Conservation (phyloP, 2,113 vertebrate species). For the Tupaia chinensis region DNA sequence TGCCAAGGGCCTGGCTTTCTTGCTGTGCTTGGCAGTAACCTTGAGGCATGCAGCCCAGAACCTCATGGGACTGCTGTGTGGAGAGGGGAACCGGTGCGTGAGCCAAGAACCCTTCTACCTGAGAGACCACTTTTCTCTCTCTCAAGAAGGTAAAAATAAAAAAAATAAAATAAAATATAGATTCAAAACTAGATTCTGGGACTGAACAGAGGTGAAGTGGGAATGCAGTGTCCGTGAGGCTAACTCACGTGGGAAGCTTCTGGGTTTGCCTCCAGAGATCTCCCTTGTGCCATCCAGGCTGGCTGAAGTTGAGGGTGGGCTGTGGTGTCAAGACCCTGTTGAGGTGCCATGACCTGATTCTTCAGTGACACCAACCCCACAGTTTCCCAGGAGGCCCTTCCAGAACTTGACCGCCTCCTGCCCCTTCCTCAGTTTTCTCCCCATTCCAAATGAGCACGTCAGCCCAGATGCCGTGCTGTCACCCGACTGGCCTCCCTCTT, state of each 20-base stretch:
- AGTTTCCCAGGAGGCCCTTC: accelerated
- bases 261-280: too few relatives aligned
- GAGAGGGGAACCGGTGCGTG: neutral
- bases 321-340: too few relatives aligned
- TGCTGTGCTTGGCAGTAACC: accelerated
- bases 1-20: neutral
- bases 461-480: accelerated
- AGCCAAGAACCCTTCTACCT: neutral
- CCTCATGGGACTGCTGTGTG: neutral
- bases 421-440: neutral
- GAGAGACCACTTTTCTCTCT: too few relatives aligned
- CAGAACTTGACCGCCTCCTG: accelerated
- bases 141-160: too few relatives aligned
- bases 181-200: too few relatives aligned
- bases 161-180: too few relatives aligned
- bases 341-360: neutral
- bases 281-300: too few relatives aligned
- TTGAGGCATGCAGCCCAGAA: neutral
- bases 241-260: too few relatives aligned
- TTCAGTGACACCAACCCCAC: accelerated
- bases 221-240: too few relatives aligned
- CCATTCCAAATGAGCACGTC: too few relatives aligned
- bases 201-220: too few relatives aligned
- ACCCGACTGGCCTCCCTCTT: accelerated
- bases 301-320: too few relatives aligned